phyloP scores from a whole-genome alignment of 2,797 vertebrate genomes.

The Helicolenus hilgendorfi region DNA sequence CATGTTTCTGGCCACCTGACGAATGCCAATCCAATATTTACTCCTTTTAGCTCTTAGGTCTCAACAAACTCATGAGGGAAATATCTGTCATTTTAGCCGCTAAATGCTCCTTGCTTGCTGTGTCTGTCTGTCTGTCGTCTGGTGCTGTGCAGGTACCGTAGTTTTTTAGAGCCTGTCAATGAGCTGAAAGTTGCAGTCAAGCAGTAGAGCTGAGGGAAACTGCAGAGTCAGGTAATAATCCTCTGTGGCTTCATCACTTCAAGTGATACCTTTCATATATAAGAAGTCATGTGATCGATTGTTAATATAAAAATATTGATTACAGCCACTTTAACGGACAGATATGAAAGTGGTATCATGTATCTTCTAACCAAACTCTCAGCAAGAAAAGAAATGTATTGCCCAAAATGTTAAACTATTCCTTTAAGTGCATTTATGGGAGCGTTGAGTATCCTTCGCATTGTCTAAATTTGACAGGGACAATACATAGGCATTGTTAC shows the following conservation, averaged over 20 bases:
- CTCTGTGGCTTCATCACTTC: not conserved
- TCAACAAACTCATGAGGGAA: not conserved
- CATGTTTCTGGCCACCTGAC: not conserved
- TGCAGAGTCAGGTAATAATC: not conserved
- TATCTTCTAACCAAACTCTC: not conserved
- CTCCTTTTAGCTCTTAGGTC: not conserved
- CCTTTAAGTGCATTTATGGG: not conserved
- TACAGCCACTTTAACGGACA: not conserved
- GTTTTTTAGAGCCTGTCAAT: not conserved
- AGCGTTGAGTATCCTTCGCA: constrained; percentile 1
- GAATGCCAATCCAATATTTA: not conserved
- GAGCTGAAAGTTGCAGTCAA: not conserved
- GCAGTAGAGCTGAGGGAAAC: not conserved
- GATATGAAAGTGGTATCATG: not conserved
- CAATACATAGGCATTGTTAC: too few species aligned
- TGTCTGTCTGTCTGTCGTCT: not conserved
- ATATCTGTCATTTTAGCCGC: not conserved
- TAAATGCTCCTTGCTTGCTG: not conserved
- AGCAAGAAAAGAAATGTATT: not conserved
- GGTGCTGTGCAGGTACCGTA: not conserved
- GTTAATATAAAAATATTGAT: not conserved
- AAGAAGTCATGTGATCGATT: not conserved
- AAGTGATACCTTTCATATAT: not conserved
- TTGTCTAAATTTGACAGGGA: not conserved
- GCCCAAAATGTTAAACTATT: not conserved